phyloP scores from a whole-genome alignment of 2,888 invertebrate species.

The Tenodera sinensis region DNA sequence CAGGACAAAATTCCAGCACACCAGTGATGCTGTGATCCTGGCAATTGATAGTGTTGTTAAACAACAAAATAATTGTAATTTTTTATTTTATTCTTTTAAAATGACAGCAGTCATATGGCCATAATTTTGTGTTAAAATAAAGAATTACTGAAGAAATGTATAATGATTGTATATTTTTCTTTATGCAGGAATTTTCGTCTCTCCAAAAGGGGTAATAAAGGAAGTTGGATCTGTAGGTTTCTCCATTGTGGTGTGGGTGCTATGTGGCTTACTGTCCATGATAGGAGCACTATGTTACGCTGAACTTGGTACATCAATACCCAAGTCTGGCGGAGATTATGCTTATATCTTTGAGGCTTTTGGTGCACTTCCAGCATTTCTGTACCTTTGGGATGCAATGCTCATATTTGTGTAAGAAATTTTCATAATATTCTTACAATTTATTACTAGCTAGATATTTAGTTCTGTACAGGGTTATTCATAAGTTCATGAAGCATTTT shows the following conservation, averaged over 20 bases:
- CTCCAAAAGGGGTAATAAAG: slow-evolving; percentile 88
- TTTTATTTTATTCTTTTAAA: no score
- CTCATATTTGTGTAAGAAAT: slow-evolving; percentile 85
- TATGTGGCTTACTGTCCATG: slow-evolving; percentile 85
- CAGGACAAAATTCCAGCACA: no score
- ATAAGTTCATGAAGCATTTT: no score
- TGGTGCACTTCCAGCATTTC: slow-evolving; percentile 86
- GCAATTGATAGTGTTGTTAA: no score
- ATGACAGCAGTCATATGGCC: no score
- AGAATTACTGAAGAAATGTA: no score
- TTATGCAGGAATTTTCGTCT: slow-evolving; percentile 82
- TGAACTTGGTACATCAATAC: slow-evolving; percentile 85
- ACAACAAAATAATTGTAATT: no score
- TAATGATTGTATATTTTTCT: slow-evolving; percentile 10
- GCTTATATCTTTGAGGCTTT: slow-evolving; percentile 92
- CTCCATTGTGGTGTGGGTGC: slow-evolving; percentile 81
- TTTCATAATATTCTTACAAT: background rate
- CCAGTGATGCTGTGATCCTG: no score
- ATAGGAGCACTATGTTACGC: slow-evolving; percentile 96
- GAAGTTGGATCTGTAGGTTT: slow-evolving; percentile 89
- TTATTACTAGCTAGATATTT: no score
- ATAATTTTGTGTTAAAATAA: no score
- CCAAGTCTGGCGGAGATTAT: slow-evolving; percentile 95
- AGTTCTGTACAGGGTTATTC: no score
- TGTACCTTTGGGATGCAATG: slow-evolving; percentile 96